Conservation (phyloP, 1,140 invertebrate genomes). For the Notospermus geniculatus region DNA sequence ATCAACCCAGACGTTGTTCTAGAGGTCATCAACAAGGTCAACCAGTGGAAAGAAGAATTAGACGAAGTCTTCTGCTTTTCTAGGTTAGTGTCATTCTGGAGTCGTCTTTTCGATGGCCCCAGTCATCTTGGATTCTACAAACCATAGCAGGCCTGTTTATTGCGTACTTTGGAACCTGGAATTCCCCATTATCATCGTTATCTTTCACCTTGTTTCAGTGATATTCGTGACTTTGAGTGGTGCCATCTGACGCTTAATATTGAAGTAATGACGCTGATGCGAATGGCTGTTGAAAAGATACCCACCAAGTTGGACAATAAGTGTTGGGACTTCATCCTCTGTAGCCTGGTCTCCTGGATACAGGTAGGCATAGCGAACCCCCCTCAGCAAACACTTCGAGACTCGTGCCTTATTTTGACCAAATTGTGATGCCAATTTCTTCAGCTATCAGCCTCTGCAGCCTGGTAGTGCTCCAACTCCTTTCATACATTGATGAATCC, state of each 20-base stretch:
- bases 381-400: too few relatives aligned
- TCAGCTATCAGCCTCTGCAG: too few relatives aligned
- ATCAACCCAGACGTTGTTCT: conserved; percentile 16
- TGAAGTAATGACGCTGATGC: conserved; percentile 32
- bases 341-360: conserved; percentile 66
- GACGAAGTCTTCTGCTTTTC: conserved; percentile 31
- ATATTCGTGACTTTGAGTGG: conserved; percentile 17
- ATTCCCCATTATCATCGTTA: too few relatives aligned
- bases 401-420: too few relatives aligned
- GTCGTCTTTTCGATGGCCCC: too few relatives aligned
- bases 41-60: conserved; percentile 32
- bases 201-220: conserved; percentile 23
- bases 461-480: too few relatives aligned
- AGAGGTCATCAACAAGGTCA: conserved; percentile 26
- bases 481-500: too few relatives aligned
- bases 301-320: conserved; percentile 29
- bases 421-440: too few relatives aligned
- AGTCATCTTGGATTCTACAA: too few relatives aligned
- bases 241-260: conserved; percentile 28
- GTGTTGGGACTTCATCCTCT: conserved; percentile 68
- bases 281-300: conserved; percentile 16
- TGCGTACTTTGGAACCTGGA: too few relatives aligned
- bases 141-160: too few relatives aligned
- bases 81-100: conserved; percentile 18
- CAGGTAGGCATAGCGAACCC: too few relatives aligned